Evolutionary conservation across 2,888 invertebrate genomes (phyloP).

Genomic region (Bembecia ichneumoniformis): DNA sequence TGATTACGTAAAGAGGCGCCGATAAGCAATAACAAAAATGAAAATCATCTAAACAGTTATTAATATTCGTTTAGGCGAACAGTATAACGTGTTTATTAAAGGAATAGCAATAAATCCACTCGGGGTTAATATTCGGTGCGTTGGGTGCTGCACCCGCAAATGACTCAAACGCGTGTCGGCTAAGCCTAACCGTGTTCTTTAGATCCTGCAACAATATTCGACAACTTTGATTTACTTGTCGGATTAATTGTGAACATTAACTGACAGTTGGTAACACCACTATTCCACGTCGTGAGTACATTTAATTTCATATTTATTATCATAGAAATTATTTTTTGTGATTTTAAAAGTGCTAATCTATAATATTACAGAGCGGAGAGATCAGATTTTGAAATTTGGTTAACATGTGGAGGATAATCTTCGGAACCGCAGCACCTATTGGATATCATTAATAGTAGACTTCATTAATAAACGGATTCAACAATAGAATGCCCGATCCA

Average conservation of each 20-base stretch:
- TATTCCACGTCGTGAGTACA: too few species aligned
- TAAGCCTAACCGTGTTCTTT: slow-evolving; percentile 56
- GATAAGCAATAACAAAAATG: slow-evolving; percentile 45
- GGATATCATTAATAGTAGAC: too few species aligned
- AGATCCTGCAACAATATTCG: slow-evolving; percentile 45
- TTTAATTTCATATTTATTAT: too few species aligned
- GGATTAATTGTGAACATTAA: neutral
- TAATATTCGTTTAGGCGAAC: slow-evolving; percentile 58
- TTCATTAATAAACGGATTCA: too few species aligned
- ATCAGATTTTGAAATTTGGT: too few species aligned
- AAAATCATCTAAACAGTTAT: slow-evolving; percentile 51
- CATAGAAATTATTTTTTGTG: too few species aligned
- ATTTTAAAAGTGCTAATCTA: too few species aligned
- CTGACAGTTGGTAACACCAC: too few species aligned
- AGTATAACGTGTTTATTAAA: slow-evolving; percentile 64
- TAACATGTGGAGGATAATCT: too few species aligned
- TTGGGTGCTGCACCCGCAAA: slow-evolving; percentile 40
- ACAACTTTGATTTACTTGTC: slow-evolving; percentile 55
- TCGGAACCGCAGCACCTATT: too few species aligned
- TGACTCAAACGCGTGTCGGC: slow-evolving; percentile 50
- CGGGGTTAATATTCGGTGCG: slow-evolving; percentile 9
- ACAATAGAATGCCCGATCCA: too few species aligned
- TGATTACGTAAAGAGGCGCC: slow-evolving; percentile 34
- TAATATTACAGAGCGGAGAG: too few species aligned
- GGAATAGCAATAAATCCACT: slow-evolving; percentile 46